Base-by-base conservation (phyloP, 2,888 invertebrate genomes). In the Atrina japonica region DNA sequence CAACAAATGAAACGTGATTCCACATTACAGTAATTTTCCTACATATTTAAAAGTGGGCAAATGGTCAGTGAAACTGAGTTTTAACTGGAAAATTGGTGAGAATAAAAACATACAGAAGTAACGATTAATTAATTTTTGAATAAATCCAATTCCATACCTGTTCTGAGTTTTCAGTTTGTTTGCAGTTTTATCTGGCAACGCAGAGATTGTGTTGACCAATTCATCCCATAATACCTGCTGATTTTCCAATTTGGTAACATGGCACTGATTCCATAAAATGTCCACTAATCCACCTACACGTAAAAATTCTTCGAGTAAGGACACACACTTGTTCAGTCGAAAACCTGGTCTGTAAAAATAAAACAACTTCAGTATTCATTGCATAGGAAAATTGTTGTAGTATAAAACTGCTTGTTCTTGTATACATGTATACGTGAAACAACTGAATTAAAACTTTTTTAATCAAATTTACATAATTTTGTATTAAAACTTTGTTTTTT, bases 161-260 rank as follows among this genome's bases (percentile, higher is more conserved):
- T 80, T 85, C 73, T 88, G 82, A 63, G 73, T 77, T 66, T 85
- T 80, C 23, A 88, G 76, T 67, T 79, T 83, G 67, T 86, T 87
- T 35, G 86, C 84, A 69, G 84, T 78, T 69, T 77, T 83, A 30
- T 84, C 83, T n/a, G 87, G 86, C 11, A 88, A 65, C 7, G 83
- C 77, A 30, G 78, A 70, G 18, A 88, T 73, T 25, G 75, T 70
- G 0, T 66, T 72, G 6, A 85, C 66, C 16, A 88, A 66, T 7
- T 83, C 74, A 18, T 87, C 82, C 82, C 83, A 78, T n/a, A 77
- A 43, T 23, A 71, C 25, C 14, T 66, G 63, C 52, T 75, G 67
- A 21, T 78, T 76, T 16, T 58, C 45, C 40, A 70, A 66, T 43
- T 67, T 76, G 21, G 55, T 67, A 2, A 79, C 52, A 23, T 58